Base-by-base conservation (phyloP, 2,797 vertebrate species). In the Euthynnus affinis region DNA sequence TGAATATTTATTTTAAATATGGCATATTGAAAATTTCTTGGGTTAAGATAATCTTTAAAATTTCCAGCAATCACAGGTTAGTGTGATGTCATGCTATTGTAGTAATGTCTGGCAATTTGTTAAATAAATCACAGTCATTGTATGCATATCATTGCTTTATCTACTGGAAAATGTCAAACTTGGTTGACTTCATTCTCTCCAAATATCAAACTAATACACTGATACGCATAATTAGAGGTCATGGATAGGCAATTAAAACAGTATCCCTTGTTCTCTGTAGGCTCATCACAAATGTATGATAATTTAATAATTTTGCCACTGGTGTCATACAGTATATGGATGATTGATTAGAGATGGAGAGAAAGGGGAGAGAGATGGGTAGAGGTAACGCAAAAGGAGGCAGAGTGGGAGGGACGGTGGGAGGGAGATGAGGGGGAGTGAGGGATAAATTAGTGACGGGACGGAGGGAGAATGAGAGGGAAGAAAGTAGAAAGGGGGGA, bases 181-280 rank as follows among this genome's bases (percentile, higher is more conserved):
- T 67, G 37, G 83, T 92, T 90, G 81, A 85, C 84, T 87, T 93
- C 86, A 90, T 82, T 89, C 81, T 51, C 80, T 86, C 87, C 77
- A 92, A 92, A 91, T 92, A 92, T 92, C 89, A 91, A 91, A 91
- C 89, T 89, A 92, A 93, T 90, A 91, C 88, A 85, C 76, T 87
- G 87, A 85, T 92, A 86, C 76, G 79, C 87, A 89, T 93, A 93
- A 93, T 93, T 90, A 85, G 90, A 91, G 92, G 92, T 93, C 93
- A 90, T 74, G 81, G 82, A 74, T 84, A 74, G 82, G 87, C 91
- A 93, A 93, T 94, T 94, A 94, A 94, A 93, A 87, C 87, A 79
- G 85, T 89, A 92, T 91, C 85, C 87, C 88, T 91, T 86, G 81
- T 88, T 89, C 88, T 86, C 83, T 85, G 72, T 75, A 18, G 85